Base-by-base conservation (phyloP, 1,140 invertebrate genomes). In the Camponotus vicinus region DNA sequence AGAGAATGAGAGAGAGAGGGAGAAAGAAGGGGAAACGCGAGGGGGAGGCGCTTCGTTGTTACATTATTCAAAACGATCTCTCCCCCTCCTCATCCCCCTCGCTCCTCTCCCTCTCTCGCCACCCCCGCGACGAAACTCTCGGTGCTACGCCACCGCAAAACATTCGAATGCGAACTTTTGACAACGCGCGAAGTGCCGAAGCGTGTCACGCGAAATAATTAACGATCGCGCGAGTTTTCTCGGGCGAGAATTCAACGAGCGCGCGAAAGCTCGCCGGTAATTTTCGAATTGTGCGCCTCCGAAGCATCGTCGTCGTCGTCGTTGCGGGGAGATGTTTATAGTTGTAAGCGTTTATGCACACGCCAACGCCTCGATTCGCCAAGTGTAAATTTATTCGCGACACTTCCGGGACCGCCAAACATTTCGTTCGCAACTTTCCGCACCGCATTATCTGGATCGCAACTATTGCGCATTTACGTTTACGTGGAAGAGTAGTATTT, bases 181-280 rank as follows among this genome's bases (percentile, higher is more conserved):
- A 94, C 92, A 93, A 93, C 92, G 89, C 88, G 83, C 83, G 90
- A 93, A 93, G 92, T 94, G 94, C 92, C 91, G 92, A 94, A 94
- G 91, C 92, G 91, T 93, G 94, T 94, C 91, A 89, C 90, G 91
- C 89, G 93, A 92, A 94, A 94, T 95, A 95, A 94, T 95, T 95
- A 95, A 95, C 93, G 94, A 94, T 94, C 93, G 90, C 92, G 87
- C 86, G 92, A 92, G 93, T 93, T 93, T 93, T 93, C 92, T 89
- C 92, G 90, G 90, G 91, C 87, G 92, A 88, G 91, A 89, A 88
- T 90, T 85, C 77, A 90, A 27, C 27, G 27, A 78, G 73, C 85
- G 66, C 18, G 86, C 18, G 78, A n/a, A 67, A 49, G 18, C 55
- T 42, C 32, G 55, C 40, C 70, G 49, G 85, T 88, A 71, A 67